Conservation (phyloP, 2,113 vertebrate genomes). For the Hemibagrus wyckioides region DNA sequence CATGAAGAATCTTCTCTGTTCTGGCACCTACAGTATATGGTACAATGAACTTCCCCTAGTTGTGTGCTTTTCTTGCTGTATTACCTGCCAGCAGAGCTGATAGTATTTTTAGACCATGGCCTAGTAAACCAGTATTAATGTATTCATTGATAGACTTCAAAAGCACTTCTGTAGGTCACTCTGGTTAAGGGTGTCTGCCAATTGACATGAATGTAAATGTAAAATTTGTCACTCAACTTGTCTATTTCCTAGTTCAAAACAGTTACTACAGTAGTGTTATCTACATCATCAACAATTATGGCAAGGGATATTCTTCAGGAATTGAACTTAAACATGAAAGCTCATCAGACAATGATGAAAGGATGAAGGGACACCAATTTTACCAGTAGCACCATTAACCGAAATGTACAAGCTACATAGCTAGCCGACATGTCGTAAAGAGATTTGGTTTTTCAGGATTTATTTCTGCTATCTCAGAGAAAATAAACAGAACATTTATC, state of each 20-base stretch:
- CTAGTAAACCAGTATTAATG: too few relatives aligned
- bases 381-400: background rate
- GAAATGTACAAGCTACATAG: background rate
- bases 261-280: background rate
- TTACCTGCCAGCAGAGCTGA: too few relatives aligned
- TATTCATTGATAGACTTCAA: too few relatives aligned
- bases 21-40: too few relatives aligned
- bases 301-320: background rate
- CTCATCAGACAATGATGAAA: background rate
- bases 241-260: background rate
- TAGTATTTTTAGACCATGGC: too few relatives aligned
- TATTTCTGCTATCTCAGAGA: background rate
- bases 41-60: too few relatives aligned
- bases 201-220: too few relatives aligned
- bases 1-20: too few relatives aligned
- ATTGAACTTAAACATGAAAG: background rate
- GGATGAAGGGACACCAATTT: background rate
- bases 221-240: too few relatives aligned
- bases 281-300: background rate
- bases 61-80: too few relatives aligned
- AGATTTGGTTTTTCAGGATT: background rate
- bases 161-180: too few relatives aligned
- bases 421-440: background rate
- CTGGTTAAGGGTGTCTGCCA: too few relatives aligned
- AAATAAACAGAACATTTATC: background rate